phyloP scores from a whole-genome alignment of 2,888 invertebrate genomes.

The Megaustenia siamemsis region DNA sequence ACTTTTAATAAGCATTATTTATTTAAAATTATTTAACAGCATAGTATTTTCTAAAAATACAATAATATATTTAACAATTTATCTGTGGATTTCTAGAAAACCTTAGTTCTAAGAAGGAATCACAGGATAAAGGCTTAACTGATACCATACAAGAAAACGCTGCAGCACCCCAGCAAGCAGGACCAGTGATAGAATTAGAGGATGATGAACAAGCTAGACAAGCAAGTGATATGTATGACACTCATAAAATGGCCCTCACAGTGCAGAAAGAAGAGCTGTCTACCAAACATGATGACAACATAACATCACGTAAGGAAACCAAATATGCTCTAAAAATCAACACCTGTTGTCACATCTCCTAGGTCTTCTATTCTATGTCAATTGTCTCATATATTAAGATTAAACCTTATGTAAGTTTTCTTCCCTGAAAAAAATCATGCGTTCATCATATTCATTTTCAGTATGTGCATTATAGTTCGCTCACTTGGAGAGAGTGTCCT shows the following conservation, averaged over 20 bases:
- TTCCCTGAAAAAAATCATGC: too few species aligned
- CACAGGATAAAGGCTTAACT: conserved; percentile 57
- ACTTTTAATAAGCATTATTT: too few species aligned
- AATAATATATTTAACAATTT: background rate
- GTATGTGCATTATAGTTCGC: too few species aligned
- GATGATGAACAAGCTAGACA: conserved; percentile 32
- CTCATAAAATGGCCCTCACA: conserved; percentile 58
- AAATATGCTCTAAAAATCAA: too few species aligned
- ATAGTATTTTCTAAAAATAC: too few species aligned
- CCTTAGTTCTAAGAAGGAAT: conserved; percentile 57
- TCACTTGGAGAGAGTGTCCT: too few species aligned
- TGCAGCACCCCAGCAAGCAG: conserved; percentile 43
- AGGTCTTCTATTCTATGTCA: too few species aligned
- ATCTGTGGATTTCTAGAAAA: conserved; percentile 53
- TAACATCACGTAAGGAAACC: conserved; percentile 58
- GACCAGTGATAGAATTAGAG: conserved; percentile 47
- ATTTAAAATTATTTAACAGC: too few species aligned
- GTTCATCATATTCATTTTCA: too few species aligned
- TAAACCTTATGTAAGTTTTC: too few species aligned
- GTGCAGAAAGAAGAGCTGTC: conserved; percentile 62
- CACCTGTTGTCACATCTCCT: background rate
- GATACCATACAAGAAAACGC: conserved; percentile 57
- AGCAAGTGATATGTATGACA: conserved; percentile 41
- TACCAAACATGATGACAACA: conserved; percentile 62
- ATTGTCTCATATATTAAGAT: too few species aligned